Evolutionary conservation across 1,140 invertebrate genomes (phyloP).

Genomic region (Dendroctonus valens): DNA sequence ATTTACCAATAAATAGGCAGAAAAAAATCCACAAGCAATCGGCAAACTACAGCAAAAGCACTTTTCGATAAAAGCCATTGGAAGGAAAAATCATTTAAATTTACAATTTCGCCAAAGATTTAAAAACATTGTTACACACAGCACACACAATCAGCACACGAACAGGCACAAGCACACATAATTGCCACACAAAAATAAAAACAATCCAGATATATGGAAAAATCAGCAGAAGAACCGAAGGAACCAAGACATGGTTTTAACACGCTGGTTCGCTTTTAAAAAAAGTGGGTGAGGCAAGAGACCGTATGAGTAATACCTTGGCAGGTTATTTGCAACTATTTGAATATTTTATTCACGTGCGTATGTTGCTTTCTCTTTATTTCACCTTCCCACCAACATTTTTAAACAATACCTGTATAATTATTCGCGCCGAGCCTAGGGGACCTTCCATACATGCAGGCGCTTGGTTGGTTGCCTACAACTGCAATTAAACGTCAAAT

Average conservation of each 20-base stretch:
- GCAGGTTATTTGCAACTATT: conserved; percentile 42
- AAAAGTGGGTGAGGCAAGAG: conserved; percentile 40
- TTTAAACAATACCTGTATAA: conserved; percentile 21
- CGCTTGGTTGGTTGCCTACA: too few relatives aligned
- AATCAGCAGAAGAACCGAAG: too few relatives aligned
- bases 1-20: conserved; percentile 45
- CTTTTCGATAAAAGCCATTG: conserved; percentile 42
- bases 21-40: conserved; percentile 47
- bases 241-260: too few relatives aligned
- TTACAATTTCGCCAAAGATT: conserved; percentile 28
- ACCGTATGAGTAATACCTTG: conserved; percentile 41
- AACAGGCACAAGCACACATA: conserved; percentile 3
- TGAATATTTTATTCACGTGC: conserved; percentile 47
- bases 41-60: conserved; percentile 48
- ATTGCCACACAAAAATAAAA: too few relatives aligned
- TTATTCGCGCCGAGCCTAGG: too few relatives aligned
- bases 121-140: conserved; percentile 28
- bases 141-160: conserved; percentile 4
- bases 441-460: too few relatives aligned
- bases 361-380: conserved; percentile 43
- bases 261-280: background rate
- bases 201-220: too few relatives aligned
- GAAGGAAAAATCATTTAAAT: conserved; percentile 25
- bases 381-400: conserved; percentile 29
- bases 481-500: too few relatives aligned